Percentiles rank a stretch among this genome's conserved stretches.
These are phyloP conservation scores for Mixornis gularis DNA, from an alignment of 2,113 vertebrate species.

Conservation along the genomic window DNA sequence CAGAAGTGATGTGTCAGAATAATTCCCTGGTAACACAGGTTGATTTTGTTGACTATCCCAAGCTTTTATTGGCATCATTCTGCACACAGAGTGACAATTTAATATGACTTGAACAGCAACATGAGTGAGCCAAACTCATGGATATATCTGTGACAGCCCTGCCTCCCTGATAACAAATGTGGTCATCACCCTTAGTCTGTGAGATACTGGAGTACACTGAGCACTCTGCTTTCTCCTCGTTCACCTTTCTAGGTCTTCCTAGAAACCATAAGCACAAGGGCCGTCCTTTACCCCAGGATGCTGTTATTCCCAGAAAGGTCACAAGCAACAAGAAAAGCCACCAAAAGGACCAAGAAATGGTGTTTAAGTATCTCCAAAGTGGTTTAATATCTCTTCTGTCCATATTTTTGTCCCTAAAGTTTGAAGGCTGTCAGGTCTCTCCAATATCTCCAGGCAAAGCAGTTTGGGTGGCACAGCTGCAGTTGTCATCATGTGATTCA, in stretches of 20 bases:
- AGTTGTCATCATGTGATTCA: neutral
- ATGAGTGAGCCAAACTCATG: neutral
- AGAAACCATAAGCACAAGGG: neutral
- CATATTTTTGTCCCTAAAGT: neutral
- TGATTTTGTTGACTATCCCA: neutral
- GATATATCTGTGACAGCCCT: neutral
- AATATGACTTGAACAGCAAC: neutral
- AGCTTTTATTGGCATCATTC: neutral
- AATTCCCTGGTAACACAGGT: neutral
- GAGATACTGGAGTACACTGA: neutral
- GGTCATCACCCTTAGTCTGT: neutral
- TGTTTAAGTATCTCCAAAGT: neutral
- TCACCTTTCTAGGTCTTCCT: neutral
- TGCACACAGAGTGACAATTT: neutral
- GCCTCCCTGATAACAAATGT: neutral
- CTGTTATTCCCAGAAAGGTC: neutral
- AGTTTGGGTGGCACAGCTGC: neutral
- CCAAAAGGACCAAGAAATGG: neutral
- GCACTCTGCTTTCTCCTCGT: neutral
- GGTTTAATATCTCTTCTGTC: neutral
- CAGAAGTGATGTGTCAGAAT: neutral
- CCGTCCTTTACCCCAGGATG: accelerated
- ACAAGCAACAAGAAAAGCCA: neutral
- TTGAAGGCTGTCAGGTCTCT: neutral
- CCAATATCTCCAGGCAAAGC: neutral